Evolutionary conservation across 1,140 invertebrate species (phyloP).

Genomic region (Sminthurides bifidus): DNA sequence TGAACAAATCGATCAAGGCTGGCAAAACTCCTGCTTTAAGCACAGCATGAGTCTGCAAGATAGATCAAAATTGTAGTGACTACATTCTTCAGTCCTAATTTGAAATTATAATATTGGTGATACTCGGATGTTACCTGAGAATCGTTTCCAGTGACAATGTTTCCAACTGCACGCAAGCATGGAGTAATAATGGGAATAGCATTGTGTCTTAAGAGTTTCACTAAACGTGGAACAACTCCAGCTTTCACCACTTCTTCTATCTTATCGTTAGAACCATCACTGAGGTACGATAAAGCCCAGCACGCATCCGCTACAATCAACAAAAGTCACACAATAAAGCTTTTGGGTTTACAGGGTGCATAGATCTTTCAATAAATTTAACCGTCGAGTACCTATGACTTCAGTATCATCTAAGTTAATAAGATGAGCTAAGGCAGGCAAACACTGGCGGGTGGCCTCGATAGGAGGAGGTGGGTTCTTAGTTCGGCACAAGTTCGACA

Average conservation of each 20-base stretch:
- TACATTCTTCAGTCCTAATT: neutral
- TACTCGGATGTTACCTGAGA: slow-evolving; percentile 44
- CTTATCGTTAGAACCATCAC: slow-evolving; percentile 80
- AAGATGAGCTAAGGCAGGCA: slow-evolving; percentile 67
- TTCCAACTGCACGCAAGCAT: slow-evolving; percentile 73
- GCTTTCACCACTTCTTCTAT: slow-evolving; percentile 52
- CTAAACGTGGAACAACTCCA: slow-evolving; percentile 59
- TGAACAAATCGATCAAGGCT: too few species aligned
- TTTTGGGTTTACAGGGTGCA: neutral
- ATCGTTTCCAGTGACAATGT: slow-evolving; percentile 75
- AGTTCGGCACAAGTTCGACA: slow-evolving; percentile 84
- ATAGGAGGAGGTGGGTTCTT: slow-evolving; percentile 77
- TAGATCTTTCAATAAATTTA: slow-evolving; percentile 26
- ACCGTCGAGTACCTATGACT: slow-evolving; percentile 54
- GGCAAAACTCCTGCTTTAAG: slow-evolving; percentile 64
- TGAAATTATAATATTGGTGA: neutral
- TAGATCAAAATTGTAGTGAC: neutral
- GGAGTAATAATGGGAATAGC: slow-evolving; percentile 73
- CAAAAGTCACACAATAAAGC: too few species aligned
- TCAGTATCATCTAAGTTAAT: slow-evolving; percentile 61
- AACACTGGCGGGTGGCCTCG: slow-evolving; percentile 58
- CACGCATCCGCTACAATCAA: slow-evolving; percentile 65
- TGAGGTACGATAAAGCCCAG: slow-evolving; percentile 93
- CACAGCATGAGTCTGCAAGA: slow-evolving; percentile 71
- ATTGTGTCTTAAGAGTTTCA: slow-evolving; percentile 56